Percentiles rank a stretch among this genome's conserved stretches.
Evolutionary conservation across 2,113 vertebrate genomes (phyloP).

Genomic region (Trichomycterus rosablanca): DNA sequence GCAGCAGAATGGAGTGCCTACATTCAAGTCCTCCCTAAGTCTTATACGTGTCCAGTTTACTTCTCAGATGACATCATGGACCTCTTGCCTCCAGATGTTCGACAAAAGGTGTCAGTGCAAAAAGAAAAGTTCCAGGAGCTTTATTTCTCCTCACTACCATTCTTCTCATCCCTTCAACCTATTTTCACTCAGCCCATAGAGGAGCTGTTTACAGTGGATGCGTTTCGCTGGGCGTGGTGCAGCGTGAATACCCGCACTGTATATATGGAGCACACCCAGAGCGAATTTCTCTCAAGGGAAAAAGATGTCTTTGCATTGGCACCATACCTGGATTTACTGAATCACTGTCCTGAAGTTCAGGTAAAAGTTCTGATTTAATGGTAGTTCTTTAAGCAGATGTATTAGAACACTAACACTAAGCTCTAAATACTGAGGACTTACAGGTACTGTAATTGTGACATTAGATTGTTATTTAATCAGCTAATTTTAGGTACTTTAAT

Average conservation of each 20-base stretch:
- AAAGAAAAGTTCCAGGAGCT: conserved; percentile 61
- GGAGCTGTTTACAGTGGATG: conserved; percentile 70
- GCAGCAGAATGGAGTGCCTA: conserved; percentile 83
- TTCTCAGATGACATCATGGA: conserved; percentile 59
- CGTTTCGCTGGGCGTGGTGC: conserved; percentile 91
- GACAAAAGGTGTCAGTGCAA: conserved; percentile 69
- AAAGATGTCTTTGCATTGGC: conserved; percentile 80
- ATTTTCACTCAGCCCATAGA: conserved; percentile 65
- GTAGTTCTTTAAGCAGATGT: no score
- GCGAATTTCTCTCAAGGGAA: conserved; percentile 68
- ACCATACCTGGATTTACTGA: conserved; percentile 89
- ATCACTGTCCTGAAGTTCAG: conserved; percentile 83
- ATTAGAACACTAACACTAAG: no score
- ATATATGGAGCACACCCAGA: conserved; percentile 72
- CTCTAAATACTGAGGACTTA: no score
- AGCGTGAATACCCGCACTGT: conserved; percentile 89
- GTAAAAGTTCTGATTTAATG: conserved; percentile 55
- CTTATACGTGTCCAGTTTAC: conserved; percentile 79
- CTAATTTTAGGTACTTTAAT: no score
- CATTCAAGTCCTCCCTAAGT: conserved; percentile 74
- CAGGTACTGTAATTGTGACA: no score
- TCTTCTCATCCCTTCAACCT: conserved; percentile 81
- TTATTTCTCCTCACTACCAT: conserved; percentile 60
- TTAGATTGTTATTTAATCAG: no score
- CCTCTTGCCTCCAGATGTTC: conserved; percentile 68